Conservation (phyloP, 2,888 invertebrate genomes). For the Ganaspis brasiliensis region DNA sequence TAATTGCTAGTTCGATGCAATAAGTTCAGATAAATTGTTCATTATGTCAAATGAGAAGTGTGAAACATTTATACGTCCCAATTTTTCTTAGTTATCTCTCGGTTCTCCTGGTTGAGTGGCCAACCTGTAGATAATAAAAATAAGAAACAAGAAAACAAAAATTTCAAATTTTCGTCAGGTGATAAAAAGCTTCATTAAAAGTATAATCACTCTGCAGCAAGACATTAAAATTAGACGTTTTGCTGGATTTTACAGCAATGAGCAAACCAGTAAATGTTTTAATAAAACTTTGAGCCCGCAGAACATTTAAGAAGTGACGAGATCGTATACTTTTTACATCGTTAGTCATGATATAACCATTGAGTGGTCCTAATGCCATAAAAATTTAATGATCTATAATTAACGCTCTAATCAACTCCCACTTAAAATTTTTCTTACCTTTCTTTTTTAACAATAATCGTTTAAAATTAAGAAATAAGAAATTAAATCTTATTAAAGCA, state of each 20-base stretch:
- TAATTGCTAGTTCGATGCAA: too few species aligned
- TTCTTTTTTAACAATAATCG: too few species aligned
- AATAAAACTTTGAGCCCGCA: neutral
- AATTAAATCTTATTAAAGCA: neutral
- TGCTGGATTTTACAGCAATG: neutral
- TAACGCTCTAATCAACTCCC: neutral
- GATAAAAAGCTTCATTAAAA: constrained; percentile 12
- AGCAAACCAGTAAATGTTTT: neutral
- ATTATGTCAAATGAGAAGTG: too few species aligned
- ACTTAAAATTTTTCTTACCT: too few species aligned
- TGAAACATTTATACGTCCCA: too few species aligned
- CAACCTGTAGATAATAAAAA: too few species aligned
- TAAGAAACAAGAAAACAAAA: neutral
- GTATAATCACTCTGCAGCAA: neutral
- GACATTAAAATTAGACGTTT: constrained; percentile 11
- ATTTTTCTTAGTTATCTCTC: too few species aligned
- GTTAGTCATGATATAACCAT: neutral
- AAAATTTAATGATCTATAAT: neutral
- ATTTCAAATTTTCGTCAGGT: neutral
- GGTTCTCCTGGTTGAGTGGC: too few species aligned
- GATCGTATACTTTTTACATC: constrained; percentile 20
- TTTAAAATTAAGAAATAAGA: too few species aligned
- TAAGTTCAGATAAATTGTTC: too few species aligned
- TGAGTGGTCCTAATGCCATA: neutral
- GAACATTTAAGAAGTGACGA: neutral